Conservation (phyloP, 2,113 vertebrate species). For the Lethenteron reissneri region DNA sequence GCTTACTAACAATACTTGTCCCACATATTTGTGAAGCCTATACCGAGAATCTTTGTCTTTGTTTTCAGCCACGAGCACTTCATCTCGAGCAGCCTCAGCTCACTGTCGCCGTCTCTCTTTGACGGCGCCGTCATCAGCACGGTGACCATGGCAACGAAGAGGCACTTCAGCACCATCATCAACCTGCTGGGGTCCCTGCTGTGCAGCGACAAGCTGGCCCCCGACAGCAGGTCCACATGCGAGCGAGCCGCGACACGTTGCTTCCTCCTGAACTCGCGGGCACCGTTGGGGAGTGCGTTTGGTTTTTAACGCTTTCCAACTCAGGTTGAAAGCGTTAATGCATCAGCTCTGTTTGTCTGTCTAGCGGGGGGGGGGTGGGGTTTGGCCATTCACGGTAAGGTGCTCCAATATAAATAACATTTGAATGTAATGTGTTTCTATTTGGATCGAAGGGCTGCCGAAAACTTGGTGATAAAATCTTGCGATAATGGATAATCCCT, state of each 20-base stretch:
- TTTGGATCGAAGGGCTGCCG: too few relatives aligned
- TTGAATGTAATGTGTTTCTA: too few relatives aligned
- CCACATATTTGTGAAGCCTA: neutral
- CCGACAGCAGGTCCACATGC: constrained; percentile 38
- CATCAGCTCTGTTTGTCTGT: neutral
- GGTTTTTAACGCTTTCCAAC: neutral
- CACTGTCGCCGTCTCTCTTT: constrained; percentile 77
- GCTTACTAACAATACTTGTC: too few relatives aligned
- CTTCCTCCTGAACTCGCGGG: too few relatives aligned
- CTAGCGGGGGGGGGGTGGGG: too few relatives aligned
- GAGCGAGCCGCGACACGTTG: too few relatives aligned
- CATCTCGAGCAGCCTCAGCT: constrained; percentile 91
- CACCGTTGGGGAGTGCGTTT: neutral
- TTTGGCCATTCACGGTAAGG: too few relatives aligned
- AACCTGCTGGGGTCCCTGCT: constrained; percentile 60
- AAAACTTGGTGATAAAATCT: too few relatives aligned
- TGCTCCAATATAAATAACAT: too few relatives aligned
- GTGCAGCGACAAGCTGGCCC: constrained; percentile 56
- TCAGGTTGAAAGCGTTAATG: too few relatives aligned
- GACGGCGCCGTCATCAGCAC: constrained; percentile 94
- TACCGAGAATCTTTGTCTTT: constrained; percentile 4
- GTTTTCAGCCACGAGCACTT: constrained; percentile 69
- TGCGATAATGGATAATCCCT: too few relatives aligned
- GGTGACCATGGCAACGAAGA: constrained; percentile 91
- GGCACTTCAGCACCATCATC: constrained; percentile 76